Percentiles rank a stretch among this genome's conserved stretches.
Evolutionary conservation across 1,140 invertebrate genomes (phyloP).

Genomic region (Octopus bimaculoides): DNA sequence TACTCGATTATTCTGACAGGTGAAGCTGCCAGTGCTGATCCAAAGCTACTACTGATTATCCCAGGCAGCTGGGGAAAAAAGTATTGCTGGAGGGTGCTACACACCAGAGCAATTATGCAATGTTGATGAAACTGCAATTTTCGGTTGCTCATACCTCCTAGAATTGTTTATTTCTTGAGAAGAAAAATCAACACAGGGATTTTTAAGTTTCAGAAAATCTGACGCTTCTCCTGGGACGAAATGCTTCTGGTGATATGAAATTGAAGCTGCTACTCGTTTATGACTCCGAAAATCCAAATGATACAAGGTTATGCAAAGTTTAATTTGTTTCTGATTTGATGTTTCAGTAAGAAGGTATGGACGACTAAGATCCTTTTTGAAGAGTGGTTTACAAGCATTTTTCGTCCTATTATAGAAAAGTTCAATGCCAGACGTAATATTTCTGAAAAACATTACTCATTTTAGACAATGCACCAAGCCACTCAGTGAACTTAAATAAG

Average conservation of each 20-base stretch:
- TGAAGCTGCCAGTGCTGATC: neutral
- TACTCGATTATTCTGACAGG: neutral
- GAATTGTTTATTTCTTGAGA: neutral
- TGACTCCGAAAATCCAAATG: neutral
- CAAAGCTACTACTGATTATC: neutral
- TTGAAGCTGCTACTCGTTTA: constrained; percentile 2
- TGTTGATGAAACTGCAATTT: neutral
- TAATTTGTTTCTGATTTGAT: neutral
- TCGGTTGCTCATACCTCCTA: neutral
- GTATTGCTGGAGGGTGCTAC: neutral
- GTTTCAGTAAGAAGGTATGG: neutral
- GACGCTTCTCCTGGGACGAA: neutral
- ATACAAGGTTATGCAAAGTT: neutral
- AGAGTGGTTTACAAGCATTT: neutral
- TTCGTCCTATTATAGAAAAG: neutral
- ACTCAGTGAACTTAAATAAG: neutral
- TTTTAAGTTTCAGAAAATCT: neutral
- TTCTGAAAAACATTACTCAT: neutral
- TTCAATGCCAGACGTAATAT: constrained; percentile 4
- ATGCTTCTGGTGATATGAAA: constrained; percentile 2
- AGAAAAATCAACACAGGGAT: neutral
- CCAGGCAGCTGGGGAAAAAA: neutral
- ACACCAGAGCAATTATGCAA: neutral
- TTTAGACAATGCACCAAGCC: constrained; percentile 1
- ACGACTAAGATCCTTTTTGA: constrained; percentile 1